Conservation (phyloP, 2,797 vertebrate species). For the Mormyrus proboscirostris region DNA sequence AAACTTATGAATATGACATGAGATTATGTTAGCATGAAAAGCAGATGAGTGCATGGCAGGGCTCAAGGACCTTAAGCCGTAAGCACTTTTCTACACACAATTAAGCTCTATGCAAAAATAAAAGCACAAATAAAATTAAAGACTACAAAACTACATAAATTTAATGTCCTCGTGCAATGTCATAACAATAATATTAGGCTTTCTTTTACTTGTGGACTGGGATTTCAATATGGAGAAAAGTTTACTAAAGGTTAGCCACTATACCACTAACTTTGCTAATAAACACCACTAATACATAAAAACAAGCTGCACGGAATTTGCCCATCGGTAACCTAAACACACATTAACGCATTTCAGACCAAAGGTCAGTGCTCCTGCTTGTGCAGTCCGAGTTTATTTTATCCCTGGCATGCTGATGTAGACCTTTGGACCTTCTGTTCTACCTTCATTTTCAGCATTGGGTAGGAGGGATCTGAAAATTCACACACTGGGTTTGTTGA, state of each 20-base stretch:
- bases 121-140: neutral
- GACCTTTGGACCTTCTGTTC: slow-evolving; percentile 17
- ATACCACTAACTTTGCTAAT: neutral
- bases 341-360: neutral
- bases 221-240: neutral
- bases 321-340: neutral
- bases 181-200: neutral
- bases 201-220: neutral
- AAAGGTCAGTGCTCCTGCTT: neutral
- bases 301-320: neutral
- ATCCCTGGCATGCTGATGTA: neutral
- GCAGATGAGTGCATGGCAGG: neutral
- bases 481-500: neutral
- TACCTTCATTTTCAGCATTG: neutral
- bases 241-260: neutral
- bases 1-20: slow-evolving; percentile 7
- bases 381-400: neutral
- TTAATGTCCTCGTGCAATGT: neutral
- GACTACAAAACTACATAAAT: neutral
- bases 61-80: neutral
- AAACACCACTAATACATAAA: neutral
- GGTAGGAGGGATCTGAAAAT: neutral
- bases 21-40: slow-evolving; percentile 2
- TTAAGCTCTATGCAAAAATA: neutral
- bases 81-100: neutral